Base-by-base conservation (phyloP, 2,888 invertebrate species). In the Eledona agricola region DNA sequence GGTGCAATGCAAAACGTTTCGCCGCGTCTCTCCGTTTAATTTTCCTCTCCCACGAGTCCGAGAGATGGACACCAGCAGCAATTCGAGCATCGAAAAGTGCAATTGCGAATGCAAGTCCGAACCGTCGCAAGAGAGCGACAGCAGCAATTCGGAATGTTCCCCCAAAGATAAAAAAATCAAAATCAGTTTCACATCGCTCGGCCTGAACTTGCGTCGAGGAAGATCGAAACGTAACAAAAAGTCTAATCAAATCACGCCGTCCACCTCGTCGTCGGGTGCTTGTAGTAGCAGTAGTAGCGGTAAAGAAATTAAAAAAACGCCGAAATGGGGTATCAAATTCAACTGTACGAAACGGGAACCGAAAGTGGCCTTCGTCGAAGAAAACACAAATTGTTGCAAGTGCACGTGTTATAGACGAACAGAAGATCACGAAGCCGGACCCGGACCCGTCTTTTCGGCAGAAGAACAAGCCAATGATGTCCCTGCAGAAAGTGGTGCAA, bases 241-340 rank as follows among this genome's bases (percentile, higher is more conserved):
- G 57, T 37, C 69, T 68, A 47, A 37, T 35, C 35, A 43, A 31
- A 37, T 7, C 13, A 12, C 40, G 5, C 35, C 55, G 31, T 49
- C 52, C 19, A 42, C 47, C 4, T 43, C 35, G 12, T 28, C 38
- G 13, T 28, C 47, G 12, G 38, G 49, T 32, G 29, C 46, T 17
- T 25, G 34, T 6, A n/a, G n/a, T n/a, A n/a, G n/a, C n/a, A n/a
- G n/a, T 17, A 49, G 54, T 15, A 42, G 54, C 15, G 51, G 52
- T 15, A 57, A 54, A 26, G 60, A 54, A 15, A 45, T 57, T 22
- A 28, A 73, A 51, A 76, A 73, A 57, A 70, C 72, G 7, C 69
- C 72, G 4, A 75, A 74, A 62, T 77, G 76, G 76, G 66, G 69
- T 16, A 66, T 74, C 60, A 74, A 72, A 58, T 73, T 75, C 46